Conservation (phyloP, 1,140 invertebrate species). For the Polypedilum vanderplanki region DNA sequence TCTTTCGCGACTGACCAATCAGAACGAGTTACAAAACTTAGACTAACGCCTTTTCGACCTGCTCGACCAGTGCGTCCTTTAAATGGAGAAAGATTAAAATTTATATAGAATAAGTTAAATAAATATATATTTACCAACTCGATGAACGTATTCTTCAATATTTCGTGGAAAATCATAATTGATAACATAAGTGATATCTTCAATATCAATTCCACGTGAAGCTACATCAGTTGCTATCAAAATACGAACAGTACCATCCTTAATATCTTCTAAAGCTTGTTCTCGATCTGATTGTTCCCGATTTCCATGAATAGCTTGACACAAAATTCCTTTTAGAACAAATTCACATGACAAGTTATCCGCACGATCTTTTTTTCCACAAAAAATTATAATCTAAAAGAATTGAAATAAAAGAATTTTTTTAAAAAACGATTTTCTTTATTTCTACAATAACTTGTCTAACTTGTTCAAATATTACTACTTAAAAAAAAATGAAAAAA, state of each 20-base stretch:
- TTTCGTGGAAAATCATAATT: slow-evolving; percentile 88
- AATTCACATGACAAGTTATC: slow-evolving; percentile 77
- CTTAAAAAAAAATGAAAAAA: too few species aligned
- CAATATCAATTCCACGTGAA: slow-evolving; percentile 84
- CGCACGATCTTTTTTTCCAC: slow-evolving; percentile 72
- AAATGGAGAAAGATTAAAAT: slow-evolving; percentile 78
- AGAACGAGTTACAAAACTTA: slow-evolving; percentile 68
- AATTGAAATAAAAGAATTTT: too few species aligned
- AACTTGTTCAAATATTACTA: too few species aligned
- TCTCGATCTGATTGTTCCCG: slow-evolving; percentile 81
- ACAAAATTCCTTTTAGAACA: slow-evolving; percentile 55
- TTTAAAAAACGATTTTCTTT: too few species aligned
- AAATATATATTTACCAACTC: slow-evolving; percentile 50
- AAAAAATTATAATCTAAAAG: too few species aligned
- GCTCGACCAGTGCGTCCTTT: slow-evolving; percentile 74
- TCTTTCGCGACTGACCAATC: slow-evolving; percentile 75
- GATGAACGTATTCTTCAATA: slow-evolving; percentile 86
- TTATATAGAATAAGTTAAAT: neutral
- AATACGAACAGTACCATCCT: slow-evolving; percentile 64
- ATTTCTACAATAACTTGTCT: too few species aligned
- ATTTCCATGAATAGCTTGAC: slow-evolving; percentile 81
- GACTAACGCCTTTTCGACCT: slow-evolving; percentile 71
- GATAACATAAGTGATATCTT: slow-evolving; percentile 80
- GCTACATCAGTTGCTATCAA: slow-evolving; percentile 94
- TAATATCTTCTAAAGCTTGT: slow-evolving; percentile 74